phyloP scores from a whole-genome alignment of 2,113 vertebrate species.

The Indri indri region DNA sequence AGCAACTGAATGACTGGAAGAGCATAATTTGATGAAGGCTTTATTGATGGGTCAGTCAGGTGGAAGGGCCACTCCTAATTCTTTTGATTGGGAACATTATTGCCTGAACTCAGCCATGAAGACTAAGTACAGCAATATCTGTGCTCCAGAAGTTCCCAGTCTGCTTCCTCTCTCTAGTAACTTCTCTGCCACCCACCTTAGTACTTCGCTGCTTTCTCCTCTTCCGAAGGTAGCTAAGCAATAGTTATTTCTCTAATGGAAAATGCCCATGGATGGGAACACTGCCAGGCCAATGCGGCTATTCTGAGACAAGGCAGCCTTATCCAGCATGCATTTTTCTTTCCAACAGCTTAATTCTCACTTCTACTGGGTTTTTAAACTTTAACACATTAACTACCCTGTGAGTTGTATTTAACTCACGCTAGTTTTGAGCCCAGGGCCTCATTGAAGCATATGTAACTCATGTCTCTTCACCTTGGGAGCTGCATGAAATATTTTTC shows the following conservation, averaged over 20 bases:
- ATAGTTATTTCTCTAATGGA: constrained; percentile 56
- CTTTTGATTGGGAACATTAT: constrained; percentile 23
- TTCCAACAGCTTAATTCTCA: constrained; percentile 47
- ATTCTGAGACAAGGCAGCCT: neutral
- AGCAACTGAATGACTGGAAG: constrained; percentile 66
- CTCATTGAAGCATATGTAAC: too few species aligned
- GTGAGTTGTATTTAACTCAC: too few species aligned
- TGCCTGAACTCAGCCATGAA: constrained; percentile 9
- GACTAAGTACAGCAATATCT: neutral
- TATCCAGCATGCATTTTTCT: constrained; percentile 48
- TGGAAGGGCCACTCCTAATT: constrained; percentile 64
- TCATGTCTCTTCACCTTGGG: too few species aligned
- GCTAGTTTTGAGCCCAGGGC: too few species aligned
- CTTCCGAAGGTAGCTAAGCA: constrained; percentile 25
- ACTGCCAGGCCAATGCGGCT: neutral
- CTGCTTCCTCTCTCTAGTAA: neutral
- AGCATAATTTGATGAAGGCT: constrained; percentile 68
- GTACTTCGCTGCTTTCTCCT: constrained; percentile 10
- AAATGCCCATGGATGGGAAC: constrained; percentile 20
- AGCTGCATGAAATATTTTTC: too few species aligned
- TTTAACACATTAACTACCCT: neutral
- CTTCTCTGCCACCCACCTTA: neutral
- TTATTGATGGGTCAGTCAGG: constrained; percentile 66
- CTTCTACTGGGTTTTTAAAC: constrained; percentile 53
- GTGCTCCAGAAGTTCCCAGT: constrained; percentile 35